Evolutionary conservation across 2,888 invertebrate species (phyloP).

Genomic region (Orchesellides sinensis): DNA sequence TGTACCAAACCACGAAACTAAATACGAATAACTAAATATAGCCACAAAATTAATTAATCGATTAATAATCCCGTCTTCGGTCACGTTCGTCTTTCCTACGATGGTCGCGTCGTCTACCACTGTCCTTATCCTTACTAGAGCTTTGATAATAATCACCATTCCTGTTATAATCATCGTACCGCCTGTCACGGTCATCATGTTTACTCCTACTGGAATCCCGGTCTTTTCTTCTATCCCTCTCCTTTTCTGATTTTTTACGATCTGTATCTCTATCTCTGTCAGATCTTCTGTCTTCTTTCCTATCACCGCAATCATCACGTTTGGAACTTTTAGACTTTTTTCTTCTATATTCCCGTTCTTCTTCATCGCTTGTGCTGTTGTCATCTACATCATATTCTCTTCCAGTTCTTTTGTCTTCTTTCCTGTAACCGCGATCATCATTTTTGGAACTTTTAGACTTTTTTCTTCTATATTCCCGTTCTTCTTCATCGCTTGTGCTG

Average conservation of each 20-base stretch:
- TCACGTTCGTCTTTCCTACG: neutral
- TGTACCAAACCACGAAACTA: too few species aligned
- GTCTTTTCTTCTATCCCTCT: neutral
- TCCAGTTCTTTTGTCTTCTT: neutral
- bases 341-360: constrained; percentile 19
- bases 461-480: neutral
- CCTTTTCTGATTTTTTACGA: neutral
- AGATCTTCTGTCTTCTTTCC: neutral
- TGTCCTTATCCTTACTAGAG: constrained; percentile 12
- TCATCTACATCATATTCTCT: constrained; percentile 1
- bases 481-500: neutral
- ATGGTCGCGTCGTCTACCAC: constrained; percentile 21
- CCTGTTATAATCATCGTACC: neutral
- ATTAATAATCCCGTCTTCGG: too few species aligned
- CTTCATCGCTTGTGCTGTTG: neutral
- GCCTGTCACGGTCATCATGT: constrained; percentile 13
- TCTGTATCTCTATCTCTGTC: constrained; percentile 9
- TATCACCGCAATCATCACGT: neutral
- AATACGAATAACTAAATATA: too few species aligned
- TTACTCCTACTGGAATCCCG: neutral
- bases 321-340: constrained; percentile 2
- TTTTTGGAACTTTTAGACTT: neutral
- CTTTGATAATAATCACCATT: neutral
- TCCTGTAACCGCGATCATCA: neutral
- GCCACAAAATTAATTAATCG: too few species aligned